Conservation (phyloP, 2,113 vertebrate genomes). For the Psittacula cyanocephala region DNA sequence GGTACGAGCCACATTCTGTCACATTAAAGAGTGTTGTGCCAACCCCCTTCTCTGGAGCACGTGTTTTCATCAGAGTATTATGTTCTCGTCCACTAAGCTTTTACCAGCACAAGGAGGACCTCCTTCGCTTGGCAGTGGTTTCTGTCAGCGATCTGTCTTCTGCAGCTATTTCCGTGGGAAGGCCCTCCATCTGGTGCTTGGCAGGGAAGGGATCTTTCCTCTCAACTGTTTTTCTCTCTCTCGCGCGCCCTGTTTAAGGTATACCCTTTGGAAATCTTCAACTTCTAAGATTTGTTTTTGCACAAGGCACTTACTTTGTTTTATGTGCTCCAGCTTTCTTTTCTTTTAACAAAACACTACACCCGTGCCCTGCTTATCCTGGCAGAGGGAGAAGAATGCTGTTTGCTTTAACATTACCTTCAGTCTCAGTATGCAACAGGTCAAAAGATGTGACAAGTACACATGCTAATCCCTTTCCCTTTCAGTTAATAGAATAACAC, state of each 20-base stretch:
- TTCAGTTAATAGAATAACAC: constrained; percentile 79
- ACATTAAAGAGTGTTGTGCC: neutral
- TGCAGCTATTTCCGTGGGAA: constrained; percentile 74
- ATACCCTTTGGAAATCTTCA: constrained; percentile 41
- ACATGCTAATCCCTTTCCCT: constrained; percentile 70
- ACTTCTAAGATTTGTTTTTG: constrained; percentile 41
- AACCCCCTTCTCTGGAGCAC: neutral
- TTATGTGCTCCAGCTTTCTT: constrained; percentile 6
- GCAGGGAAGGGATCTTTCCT: constrained; percentile 72
- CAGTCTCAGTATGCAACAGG: constrained; percentile 67
- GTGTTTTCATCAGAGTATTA: neutral
- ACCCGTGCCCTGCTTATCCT: constrained; percentile 28
- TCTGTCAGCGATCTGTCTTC: constrained; percentile 63
- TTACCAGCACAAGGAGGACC: constrained; percentile 14
- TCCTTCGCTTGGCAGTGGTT: constrained; percentile 64
- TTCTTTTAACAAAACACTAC: neutral
- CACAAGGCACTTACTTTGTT: constrained; percentile 9
- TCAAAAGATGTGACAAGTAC: constrained; percentile 77
- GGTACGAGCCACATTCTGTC: neutral
- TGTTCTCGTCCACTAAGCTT: neutral
- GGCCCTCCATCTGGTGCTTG: constrained; percentile 75
- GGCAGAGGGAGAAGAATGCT: constrained; percentile 52
- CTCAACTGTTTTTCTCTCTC: constrained; percentile 53
- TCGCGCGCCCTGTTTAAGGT: constrained; percentile 44
- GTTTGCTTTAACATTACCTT: constrained; percentile 62